Percentiles rank a stretch among this genome's conserved stretches.
These are phyloP conservation scores for Theretra japonica DNA, from an alignment of 2,888 invertebrate species.

Conservation along the genomic window DNA sequence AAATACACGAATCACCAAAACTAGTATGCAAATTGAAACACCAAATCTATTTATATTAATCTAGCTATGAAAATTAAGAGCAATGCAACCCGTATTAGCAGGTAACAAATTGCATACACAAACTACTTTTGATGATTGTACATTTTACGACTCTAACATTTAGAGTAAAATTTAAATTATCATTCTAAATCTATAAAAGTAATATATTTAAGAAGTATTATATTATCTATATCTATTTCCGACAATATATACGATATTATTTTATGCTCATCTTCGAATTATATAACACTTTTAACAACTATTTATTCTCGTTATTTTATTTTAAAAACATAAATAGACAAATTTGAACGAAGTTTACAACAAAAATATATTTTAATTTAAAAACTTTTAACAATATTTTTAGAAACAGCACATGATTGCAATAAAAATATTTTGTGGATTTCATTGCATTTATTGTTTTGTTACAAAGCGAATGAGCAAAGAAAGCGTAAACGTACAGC, in stretches of 20 bases:
- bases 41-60: neutral
- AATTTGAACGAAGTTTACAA: neutral
- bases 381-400: neutral
- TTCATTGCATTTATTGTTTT: neutral
- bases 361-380: neutral
- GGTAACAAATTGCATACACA: conserved; percentile 5
- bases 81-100: conserved; percentile 18
- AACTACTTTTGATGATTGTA: conserved; percentile 5
- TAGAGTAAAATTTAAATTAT: neutral
- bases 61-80: conserved; percentile 1
- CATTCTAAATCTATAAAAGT: neutral
- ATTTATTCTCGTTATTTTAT: neutral
- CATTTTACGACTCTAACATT: conserved; percentile 1
- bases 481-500: neutral
- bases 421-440: neutral
- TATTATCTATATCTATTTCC: neutral
- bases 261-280: conserved; percentile 10
- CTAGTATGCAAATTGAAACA: conserved; percentile 18
- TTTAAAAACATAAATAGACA: neutral
- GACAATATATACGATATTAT: neutral
- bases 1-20: conserved; percentile 20
- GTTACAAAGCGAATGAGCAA: neutral
- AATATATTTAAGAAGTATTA: neutral
- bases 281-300: conserved; percentile 22
- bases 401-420: neutral